Conservation (phyloP, 2,113 vertebrate species). For the Numida meleagris region DNA sequence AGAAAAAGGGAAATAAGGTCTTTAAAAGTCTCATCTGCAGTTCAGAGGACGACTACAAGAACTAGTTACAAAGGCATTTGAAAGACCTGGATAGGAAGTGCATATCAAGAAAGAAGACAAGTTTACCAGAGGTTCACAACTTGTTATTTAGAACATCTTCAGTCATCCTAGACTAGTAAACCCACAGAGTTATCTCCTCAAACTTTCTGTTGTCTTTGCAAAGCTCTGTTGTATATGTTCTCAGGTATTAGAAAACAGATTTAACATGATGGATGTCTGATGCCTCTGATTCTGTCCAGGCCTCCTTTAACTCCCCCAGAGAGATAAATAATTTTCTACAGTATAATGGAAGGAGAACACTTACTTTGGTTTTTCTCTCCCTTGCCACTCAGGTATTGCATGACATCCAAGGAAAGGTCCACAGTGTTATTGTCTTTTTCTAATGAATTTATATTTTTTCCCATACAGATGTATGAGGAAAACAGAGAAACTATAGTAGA, state of each 20-base stretch:
- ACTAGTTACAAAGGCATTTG: background rate
- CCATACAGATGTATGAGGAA: background rate
- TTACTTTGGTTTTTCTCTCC: background rate
- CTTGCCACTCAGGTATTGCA: background rate
- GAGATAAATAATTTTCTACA: background rate
- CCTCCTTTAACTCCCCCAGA: background rate
- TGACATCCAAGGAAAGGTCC: background rate
- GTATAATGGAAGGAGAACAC: background rate
- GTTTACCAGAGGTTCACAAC: background rate
- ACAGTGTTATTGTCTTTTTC: background rate
- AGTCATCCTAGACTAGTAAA: background rate
- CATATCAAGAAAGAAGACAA: background rate
- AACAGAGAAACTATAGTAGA: background rate
- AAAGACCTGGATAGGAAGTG: background rate
- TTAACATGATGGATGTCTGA: background rate
- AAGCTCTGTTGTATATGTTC: background rate
- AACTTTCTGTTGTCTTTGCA: background rate
- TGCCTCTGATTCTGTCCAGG: background rate
- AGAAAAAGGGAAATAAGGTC: background rate
- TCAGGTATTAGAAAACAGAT: background rate
- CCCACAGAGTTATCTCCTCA: background rate
- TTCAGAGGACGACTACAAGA: background rate
- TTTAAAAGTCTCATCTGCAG: background rate
- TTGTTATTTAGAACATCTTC: background rate
- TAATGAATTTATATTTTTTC: background rate